Evolutionary conservation across 2,797 vertebrate species (phyloP).

Genomic region (Aplochiton taeniatus): DNA sequence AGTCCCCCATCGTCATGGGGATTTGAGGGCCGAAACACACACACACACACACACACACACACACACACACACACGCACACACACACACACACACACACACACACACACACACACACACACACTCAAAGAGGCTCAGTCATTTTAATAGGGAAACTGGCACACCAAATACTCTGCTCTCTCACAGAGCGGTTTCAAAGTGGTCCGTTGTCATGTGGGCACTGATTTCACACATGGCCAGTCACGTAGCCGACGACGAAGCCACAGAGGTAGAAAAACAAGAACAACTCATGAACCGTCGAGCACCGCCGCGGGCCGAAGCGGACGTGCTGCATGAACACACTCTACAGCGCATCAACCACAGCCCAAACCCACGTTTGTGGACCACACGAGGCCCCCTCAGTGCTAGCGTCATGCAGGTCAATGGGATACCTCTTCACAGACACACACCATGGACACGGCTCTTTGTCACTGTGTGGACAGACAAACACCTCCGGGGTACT

Average conservation of each 20-base stretch:
- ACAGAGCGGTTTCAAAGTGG: too few relatives aligned
- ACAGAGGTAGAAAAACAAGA: too few relatives aligned
- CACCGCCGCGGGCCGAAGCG: conserved; percentile 15
- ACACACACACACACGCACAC: conserved; percentile 9
- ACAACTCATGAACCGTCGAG: too few relatives aligned
- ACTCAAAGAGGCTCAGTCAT: too few relatives aligned
- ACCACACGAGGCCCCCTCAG: conserved; percentile 23
- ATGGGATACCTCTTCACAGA: conserved; percentile 22
- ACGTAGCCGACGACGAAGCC: conserved; percentile 22
- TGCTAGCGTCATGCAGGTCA: conserved; percentile 12
- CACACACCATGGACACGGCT: conserved; percentile 11
- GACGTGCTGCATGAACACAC: conserved; percentile 35
- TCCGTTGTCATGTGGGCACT: too few relatives aligned
- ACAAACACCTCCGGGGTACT: too few relatives aligned
- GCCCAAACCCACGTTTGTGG: too few relatives aligned
- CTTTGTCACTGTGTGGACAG: background rate
- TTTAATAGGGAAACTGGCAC: too few relatives aligned
- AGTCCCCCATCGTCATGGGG: conserved; percentile 63
- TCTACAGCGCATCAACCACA: background rate
- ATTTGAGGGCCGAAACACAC: conserved; percentile 41
- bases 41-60: conserved; percentile 13
- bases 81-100: background rate
- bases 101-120: too few relatives aligned
- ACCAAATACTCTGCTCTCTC: too few relatives aligned
- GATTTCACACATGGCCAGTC: conserved; percentile 54